A percentile compares a stretch with the other conserved stretches of the same genome.
phyloP scores from a whole-genome alignment of 23 tunicate species.

The Botrylloides violaceus region DNA sequence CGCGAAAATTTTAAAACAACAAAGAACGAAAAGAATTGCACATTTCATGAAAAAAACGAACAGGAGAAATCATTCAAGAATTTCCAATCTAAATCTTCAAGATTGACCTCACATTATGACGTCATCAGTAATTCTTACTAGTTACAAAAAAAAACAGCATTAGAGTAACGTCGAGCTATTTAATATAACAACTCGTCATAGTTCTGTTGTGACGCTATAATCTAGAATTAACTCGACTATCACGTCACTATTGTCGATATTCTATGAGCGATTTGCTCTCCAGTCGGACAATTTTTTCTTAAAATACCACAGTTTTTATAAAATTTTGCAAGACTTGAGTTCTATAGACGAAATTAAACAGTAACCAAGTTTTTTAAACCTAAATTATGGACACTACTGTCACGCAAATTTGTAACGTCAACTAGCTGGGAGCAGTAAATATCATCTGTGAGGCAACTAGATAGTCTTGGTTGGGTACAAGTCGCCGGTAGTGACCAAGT shows the following conservation, averaged over 20 bases:
- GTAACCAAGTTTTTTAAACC: conserved; percentile 8
- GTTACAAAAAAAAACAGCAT: too few relatives aligned
- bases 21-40: conserved; percentile 32
- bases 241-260: conserved; percentile 6
- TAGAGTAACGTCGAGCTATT: too few relatives aligned
- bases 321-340: too few relatives aligned
- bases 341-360: not conserved
- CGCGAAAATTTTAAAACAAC: conserved; percentile 5
- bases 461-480: conserved; percentile 36
- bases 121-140: too few relatives aligned
- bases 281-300: not conserved
- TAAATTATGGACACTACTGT: conserved; percentile 5
- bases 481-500: conserved; percentile 56
- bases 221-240: too few relatives aligned
- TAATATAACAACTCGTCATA: too few relatives aligned
- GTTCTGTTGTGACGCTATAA: not conserved
- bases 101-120: too few relatives aligned
- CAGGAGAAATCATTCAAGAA: too few relatives aligned
- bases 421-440: conserved; percentile 11
- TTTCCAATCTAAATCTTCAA: too few relatives aligned
- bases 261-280: not conserved
- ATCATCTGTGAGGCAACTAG: conserved; percentile 31
- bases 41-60: not conserved
- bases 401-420: conserved; percentile 7
- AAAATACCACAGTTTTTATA: too few relatives aligned